Percentiles rank a stretch among this genome's conserved stretches.
Evolutionary conservation across 1,140 invertebrate species (phyloP).

Genomic region (Cephus cinctus): DNA sequence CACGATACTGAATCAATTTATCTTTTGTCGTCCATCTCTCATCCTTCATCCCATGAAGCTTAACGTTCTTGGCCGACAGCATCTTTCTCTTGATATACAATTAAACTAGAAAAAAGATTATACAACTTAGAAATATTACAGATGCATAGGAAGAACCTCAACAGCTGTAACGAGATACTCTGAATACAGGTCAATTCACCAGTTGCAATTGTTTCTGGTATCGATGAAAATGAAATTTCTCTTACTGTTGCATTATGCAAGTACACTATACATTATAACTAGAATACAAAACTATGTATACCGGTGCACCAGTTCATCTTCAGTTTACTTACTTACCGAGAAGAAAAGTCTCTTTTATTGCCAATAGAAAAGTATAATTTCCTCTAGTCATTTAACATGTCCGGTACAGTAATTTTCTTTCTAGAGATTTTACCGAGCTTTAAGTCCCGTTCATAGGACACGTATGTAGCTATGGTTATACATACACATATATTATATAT

Average conservation of each 20-base stretch:
- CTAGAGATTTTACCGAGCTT: too few species aligned
- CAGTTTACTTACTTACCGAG: too few species aligned
- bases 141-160: not conserved
- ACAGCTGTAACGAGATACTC: not conserved
- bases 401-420: too few species aligned
- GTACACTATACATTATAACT: not conserved
- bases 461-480: too few species aligned
- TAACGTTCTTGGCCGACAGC: conserved; percentile 58
- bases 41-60: conserved; percentile 61
- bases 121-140: not conserved
- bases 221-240: not conserved
- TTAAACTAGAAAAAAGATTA: not conserved
- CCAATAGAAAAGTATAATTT: too few species aligned
- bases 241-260: not conserved
- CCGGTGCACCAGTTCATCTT: too few species aligned
- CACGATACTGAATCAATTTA: conserved; percentile 64
- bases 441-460: too few species aligned
- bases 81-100: conserved; percentile 36
- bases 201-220: not conserved
- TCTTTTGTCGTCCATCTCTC: conserved; percentile 63
- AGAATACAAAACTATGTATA: too few species aligned
- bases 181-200: not conserved
- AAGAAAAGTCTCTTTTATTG: too few species aligned
- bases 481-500: too few species aligned
- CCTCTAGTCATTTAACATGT: too few species aligned